phyloP scores from a whole-genome alignment of 2,113 vertebrate species.

The Piaya cayana region DNA sequence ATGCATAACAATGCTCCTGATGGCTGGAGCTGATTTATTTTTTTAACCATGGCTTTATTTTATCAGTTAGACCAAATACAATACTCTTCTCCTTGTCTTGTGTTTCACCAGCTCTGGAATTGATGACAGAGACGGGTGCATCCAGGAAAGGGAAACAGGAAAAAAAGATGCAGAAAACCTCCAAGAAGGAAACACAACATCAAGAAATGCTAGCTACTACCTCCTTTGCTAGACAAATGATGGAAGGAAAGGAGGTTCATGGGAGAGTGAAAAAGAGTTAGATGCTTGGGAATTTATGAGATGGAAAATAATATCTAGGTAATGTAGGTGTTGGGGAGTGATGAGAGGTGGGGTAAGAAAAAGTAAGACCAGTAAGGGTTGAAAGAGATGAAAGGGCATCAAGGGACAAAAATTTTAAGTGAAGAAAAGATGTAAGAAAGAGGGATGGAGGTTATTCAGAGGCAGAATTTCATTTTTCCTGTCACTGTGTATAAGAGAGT shows the following conservation, averaged over 20 bases:
- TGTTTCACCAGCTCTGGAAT: not conserved
- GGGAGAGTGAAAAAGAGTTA: not conserved
- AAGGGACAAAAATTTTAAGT: not conserved
- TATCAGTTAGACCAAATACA: conserved; percentile 14
- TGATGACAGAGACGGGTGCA: not conserved
- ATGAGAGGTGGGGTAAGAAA: not conserved
- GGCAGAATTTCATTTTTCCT: not conserved
- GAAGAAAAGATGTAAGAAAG: not conserved
- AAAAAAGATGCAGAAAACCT: not conserved
- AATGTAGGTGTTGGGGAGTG: fast-evolving
- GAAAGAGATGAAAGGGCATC: not conserved
- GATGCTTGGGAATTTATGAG: not conserved
- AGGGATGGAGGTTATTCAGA: not conserved
- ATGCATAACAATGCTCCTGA: conserved; percentile 46
- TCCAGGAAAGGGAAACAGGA: not conserved
- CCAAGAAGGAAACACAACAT: not conserved
- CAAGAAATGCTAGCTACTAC: not conserved
- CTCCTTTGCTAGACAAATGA: not conserved
- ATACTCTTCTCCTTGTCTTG: not conserved
- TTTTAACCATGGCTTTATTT: conserved; percentile 55
- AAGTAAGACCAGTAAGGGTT: not conserved
- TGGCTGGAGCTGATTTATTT: conserved; percentile 50
- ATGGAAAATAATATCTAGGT: not conserved
- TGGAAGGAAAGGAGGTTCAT: not conserved
- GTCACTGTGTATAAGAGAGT: not conserved